These are phyloP conservation scores for Agriopis aurantiaria DNA, from an alignment of 2,888 invertebrate genomes.

Conservation along the genomic window DNA sequence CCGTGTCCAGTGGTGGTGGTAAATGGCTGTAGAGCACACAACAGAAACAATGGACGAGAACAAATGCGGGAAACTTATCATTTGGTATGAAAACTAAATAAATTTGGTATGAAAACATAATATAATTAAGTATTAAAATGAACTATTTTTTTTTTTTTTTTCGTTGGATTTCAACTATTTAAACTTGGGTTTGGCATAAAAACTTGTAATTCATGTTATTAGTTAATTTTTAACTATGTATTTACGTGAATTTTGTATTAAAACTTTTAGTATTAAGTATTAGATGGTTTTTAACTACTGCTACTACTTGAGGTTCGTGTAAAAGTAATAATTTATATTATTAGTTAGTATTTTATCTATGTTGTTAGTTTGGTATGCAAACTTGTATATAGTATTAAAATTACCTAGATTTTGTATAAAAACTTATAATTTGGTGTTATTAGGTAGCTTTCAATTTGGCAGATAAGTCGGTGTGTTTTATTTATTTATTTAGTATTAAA, in stretches of 20 bases:
- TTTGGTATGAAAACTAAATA: neutral
- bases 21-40: too few relatives aligned
- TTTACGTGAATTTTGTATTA: too few relatives aligned
- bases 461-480: too few relatives aligned
- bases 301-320: too few relatives aligned
- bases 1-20: conserved; percentile 16
- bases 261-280: neutral
- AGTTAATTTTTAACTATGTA: too few relatives aligned
- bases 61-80: conserved; percentile 2
- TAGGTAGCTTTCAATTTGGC: too few relatives aligned
- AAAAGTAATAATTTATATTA: too few relatives aligned
- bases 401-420: neutral
- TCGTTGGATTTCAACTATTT: too few relatives aligned
- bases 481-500: too few relatives aligned
- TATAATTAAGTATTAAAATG: neutral
- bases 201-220: too few relatives aligned
- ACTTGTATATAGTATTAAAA: neutral
- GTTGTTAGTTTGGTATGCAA: neutral
- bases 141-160: too few relatives aligned
- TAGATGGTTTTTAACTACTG: neutral
- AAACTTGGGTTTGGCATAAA: neutral
- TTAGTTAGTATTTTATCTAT: too few relatives aligned
- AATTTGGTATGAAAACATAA: neutral
- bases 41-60: neutral
- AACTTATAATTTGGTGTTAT: neutral